These are phyloP conservation scores for Gasterosteus aculeatus DNA, from an alignment of 2,113 vertebrate species.

Conservation along the genomic window DNA sequence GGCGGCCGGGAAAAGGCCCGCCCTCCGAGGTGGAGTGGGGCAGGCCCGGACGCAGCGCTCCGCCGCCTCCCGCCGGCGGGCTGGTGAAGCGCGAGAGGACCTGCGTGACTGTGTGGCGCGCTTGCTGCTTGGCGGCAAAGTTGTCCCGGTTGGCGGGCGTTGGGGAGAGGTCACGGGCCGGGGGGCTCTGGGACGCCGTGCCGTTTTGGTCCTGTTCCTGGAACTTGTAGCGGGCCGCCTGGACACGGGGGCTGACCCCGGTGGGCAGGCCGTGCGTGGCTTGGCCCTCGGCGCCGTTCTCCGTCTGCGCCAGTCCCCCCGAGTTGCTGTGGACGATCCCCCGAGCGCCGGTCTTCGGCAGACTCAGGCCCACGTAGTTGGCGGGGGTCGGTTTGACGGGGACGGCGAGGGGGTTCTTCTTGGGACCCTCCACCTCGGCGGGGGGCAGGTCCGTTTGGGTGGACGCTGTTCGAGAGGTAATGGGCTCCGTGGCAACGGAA, in stretches of 20 bases:
- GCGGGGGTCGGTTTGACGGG: conserved; percentile 86
- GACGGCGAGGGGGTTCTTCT: conserved; percentile 87
- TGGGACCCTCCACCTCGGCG: conserved; percentile 83
- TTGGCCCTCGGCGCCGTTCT: conserved; percentile 86
- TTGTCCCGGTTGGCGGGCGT: conserved; percentile 94
- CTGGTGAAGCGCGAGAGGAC: conserved; percentile 95
- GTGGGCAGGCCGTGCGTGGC: conserved; percentile 77
- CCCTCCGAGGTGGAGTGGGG: conserved; percentile 83
- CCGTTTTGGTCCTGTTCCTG: conserved; percentile 99
- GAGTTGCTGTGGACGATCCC: conserved; percentile 85
- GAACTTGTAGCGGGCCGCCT: conserved; percentile 96
- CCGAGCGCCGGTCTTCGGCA: conserved; percentile 83
- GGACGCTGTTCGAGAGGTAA: conserved; percentile 80
- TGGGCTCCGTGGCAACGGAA: conserved; percentile 86
- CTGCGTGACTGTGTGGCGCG: conserved; percentile 96
- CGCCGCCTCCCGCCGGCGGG: conserved; percentile 80
- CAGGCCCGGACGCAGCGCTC: conserved; percentile 80
- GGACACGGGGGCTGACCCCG: conserved; percentile 91
- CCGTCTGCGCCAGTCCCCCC: conserved; percentile 80
- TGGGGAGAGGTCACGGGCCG: conserved; percentile 92
- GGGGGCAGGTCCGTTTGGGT: conserved; percentile 87
- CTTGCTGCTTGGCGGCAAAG: conserved; percentile 93
- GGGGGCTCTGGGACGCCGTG: conserved; percentile 90
- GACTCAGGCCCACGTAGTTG: conserved; percentile 82
- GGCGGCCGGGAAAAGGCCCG: conserved; percentile 82